Evolutionary conservation across 2,113 vertebrate genomes (phyloP).

Genomic region (Ranitomeya variabilis): DNA sequence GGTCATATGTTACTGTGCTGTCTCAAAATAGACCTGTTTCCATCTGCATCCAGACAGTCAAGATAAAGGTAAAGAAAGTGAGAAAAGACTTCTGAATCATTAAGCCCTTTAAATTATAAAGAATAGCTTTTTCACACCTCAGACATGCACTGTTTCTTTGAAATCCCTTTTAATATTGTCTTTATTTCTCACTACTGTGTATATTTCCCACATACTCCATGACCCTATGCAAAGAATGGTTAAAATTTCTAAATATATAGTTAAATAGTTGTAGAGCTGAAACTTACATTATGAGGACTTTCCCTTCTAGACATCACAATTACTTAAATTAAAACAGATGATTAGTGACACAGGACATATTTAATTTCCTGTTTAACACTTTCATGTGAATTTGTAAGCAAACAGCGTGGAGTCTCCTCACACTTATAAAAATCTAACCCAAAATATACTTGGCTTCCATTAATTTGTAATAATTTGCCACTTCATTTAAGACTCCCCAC

Average conservation of each 20-base stretch:
- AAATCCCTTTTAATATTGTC: too few species aligned
- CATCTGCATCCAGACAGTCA: too few species aligned
- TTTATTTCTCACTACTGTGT: too few species aligned
- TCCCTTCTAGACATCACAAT: background rate
- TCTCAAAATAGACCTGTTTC: too few species aligned
- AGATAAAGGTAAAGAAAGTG: too few species aligned
- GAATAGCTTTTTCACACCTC: too few species aligned
- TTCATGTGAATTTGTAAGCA: constrained; percentile 27
- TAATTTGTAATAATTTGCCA: constrained; percentile 55
- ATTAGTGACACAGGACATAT: constrained; percentile 15
- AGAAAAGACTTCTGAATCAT: too few species aligned
- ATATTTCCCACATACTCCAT: too few species aligned
- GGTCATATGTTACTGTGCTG: too few species aligned
- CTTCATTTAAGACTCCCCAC: constrained; percentile 49
- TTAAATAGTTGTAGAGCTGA: background rate
- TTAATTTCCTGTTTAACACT: constrained; percentile 44
- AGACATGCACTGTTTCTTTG: too few species aligned
- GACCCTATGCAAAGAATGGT: too few species aligned
- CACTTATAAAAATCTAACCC: constrained; percentile 44
- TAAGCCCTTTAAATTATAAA: too few species aligned
- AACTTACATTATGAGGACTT: background rate
- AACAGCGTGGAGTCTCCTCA: constrained; percentile 49
- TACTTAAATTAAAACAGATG: background rate
- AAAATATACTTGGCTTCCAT: constrained; percentile 37
- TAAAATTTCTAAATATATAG: background rate